These are phyloP conservation scores for Gobio occitaniae DNA, from an alignment of 2,797 vertebrate genomes.

Conservation along the genomic window DNA sequence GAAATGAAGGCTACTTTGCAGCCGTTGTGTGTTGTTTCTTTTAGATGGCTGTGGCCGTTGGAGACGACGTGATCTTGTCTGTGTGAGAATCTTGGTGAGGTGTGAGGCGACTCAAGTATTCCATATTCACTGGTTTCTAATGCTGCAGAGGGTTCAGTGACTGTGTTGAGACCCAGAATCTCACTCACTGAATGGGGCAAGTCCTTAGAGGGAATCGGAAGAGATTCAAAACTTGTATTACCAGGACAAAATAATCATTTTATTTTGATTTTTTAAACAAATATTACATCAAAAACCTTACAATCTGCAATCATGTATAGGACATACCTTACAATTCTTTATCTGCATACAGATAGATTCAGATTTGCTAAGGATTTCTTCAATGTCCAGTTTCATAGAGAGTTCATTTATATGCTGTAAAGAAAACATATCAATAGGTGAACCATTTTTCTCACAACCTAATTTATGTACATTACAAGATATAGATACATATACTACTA, in stretches of 20 bases:
- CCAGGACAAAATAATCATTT: neutral
- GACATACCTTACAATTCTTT: conserved; percentile 87
- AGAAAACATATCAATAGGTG: neutral
- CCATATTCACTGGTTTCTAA: conserved; percentile 74
- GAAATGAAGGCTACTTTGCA: conserved; percentile 81
- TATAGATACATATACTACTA: neutral
- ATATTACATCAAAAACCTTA: neutral
- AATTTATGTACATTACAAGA: neutral
- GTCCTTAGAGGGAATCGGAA: conserved; percentile 76
- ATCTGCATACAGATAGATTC: conserved; percentile 95
- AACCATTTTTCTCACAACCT: neutral
- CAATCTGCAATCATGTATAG: neutral
- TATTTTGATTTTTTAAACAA: neutral
- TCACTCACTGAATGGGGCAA: conserved; percentile 86
- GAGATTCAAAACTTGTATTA: neutral
- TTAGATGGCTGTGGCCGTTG: conserved; percentile 76
- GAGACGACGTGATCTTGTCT: conserved; percentile 73
- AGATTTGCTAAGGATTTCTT: conserved; percentile 91
- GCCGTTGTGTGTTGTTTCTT: conserved; percentile 70
- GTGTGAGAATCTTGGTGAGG: conserved; percentile 55
- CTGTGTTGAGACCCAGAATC: conserved; percentile 84
- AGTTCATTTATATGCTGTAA: conserved; percentile 95
- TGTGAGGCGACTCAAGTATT: conserved; percentile 62
- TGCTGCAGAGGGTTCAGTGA: conserved; percentile 64
- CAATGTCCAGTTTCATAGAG: conserved; percentile 95